Evolutionary conservation across 2,888 invertebrate genomes (phyloP).

Genomic region (Plemyria rubiginata): DNA sequence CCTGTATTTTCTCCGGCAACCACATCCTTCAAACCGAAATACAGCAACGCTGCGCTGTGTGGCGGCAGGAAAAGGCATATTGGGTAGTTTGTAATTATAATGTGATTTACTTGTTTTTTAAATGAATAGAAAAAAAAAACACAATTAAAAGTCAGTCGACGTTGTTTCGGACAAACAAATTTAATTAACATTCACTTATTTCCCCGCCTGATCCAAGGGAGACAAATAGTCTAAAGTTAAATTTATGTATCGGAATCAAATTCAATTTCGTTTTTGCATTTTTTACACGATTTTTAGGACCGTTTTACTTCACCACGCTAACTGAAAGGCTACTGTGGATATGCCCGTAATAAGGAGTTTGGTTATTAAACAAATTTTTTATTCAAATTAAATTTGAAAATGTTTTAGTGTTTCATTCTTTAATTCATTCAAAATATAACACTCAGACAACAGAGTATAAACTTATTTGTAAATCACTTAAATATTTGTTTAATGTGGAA

Average conservation of each 20-base stretch:
- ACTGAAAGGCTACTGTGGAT: slow-evolving; percentile 60
- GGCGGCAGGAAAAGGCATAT: too few relatives aligned
- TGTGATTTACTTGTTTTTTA: neutral
- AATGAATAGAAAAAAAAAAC: slow-evolving; percentile 44
- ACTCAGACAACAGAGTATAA: too few relatives aligned
- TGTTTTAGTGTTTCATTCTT: too few relatives aligned
- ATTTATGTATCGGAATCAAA: slow-evolving; percentile 85
- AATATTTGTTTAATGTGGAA: too few relatives aligned
- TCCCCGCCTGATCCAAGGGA: slow-evolving; percentile 77
- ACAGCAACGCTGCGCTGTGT: too few relatives aligned
- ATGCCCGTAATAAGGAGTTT: neutral
- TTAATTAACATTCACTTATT: slow-evolving; percentile 80
- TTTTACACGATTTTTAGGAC: slow-evolving; percentile 78
- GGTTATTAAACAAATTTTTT: too few relatives aligned
- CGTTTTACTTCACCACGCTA: slow-evolving; percentile 61
- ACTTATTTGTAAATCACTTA: too few relatives aligned
- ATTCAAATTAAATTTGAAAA: too few relatives aligned
- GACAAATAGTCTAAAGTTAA: slow-evolving; percentile 83
- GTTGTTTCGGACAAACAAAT: slow-evolving; percentile 75
- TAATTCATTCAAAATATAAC: too few relatives aligned
- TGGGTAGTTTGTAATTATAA: neutral
- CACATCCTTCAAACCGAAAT: too few relatives aligned
- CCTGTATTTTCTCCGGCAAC: too few relatives aligned
- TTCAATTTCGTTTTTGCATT: slow-evolving; percentile 83
- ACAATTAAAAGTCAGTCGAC: slow-evolving; percentile 74